These are phyloP conservation scores for Ianthella basta DNA, from an alignment of 37 sponge, comb jelly and placozoan genomes.

Conservation along the genomic window DNA sequence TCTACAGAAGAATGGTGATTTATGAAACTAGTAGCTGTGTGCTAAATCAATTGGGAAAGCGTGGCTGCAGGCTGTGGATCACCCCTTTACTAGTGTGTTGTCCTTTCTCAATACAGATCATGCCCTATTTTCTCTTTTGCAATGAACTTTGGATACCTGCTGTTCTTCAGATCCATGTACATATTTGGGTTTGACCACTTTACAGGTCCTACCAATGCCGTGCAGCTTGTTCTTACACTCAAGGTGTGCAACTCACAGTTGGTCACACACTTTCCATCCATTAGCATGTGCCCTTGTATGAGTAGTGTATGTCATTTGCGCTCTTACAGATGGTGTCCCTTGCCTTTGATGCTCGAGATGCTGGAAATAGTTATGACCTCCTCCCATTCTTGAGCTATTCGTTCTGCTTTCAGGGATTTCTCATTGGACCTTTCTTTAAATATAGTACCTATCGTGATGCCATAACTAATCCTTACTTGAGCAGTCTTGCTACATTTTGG, in stretches of 20 bases:
- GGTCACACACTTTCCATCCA: too few species aligned
- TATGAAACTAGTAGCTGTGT: neutral
- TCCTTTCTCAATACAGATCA: neutral
- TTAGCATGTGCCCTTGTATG: neutral
- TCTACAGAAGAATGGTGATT: too few species aligned
- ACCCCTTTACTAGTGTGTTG: neutral
- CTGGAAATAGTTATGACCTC: neutral
- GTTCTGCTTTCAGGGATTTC: conserved; percentile 65
- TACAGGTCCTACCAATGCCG: conserved; percentile 42
- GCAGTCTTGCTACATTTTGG: conserved; percentile 2
- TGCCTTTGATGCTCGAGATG: conserved; percentile 35
- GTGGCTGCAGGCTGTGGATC: too few species aligned
- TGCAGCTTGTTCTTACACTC: conserved; percentile 42
- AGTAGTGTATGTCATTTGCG: neutral
- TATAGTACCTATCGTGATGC: conserved; percentile 28
- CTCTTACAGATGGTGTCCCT: conserved; percentile 26
- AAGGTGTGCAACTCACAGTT: conserved; percentile 18
- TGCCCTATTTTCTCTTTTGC: conserved; percentile 31
- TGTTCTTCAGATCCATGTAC: conserved; percentile 42
- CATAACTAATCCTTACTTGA: conserved; percentile 23
- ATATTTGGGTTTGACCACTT: conserved; percentile 36
- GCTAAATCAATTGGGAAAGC: too few species aligned
- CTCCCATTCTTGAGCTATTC: conserved; percentile 50
- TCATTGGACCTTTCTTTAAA: conserved; percentile 66
- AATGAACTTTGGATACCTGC: conserved; percentile 45